Evolutionary conservation across 2,797 vertebrate species (phyloP), one percentile per base, ranked within the genome.

Genomic region (Hozukius guyotensis): DNA sequence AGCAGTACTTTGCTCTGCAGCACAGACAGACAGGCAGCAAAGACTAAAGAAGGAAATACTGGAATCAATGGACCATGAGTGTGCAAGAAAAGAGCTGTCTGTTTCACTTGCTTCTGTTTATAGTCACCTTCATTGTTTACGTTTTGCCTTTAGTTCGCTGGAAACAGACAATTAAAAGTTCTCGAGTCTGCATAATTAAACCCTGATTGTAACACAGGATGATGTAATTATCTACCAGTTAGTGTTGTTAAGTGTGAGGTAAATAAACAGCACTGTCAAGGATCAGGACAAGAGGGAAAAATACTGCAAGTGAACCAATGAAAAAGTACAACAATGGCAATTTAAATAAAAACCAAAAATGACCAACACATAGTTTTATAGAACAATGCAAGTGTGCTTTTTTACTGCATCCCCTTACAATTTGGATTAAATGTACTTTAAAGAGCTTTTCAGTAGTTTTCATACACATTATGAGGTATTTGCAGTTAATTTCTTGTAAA

Each of bases 161-260:
- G 25, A 83, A 72, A 71, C 16, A 62, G 18, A 68, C n/a, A 69
- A 80, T 72, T 65, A 78, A 25, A 20, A 1, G 10, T 16, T 61
- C 12, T 75, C 24, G 7, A 72, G 34, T 6, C n/a, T 6, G 9
- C 22, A 36, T 49, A 72, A 82, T 80, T 64, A 74, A 78, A 38
- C 31, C 52, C 63, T 31, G 18, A 61, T 25, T 70, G 70, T 73
- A 77, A 80, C 63, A 64, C 20, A 29, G 71, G 32, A 63, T 55
- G 36, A 66, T 38, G 5, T 31, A 60, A 82, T 72, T 77, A 77
- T 65, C 60, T 42, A 57, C 18, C 56, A 64, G 57, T 66, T 65
- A n/a, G 20, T 2, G 18, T 16, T 56, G 59, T 57, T 63, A 56
- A 24, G 22, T 22, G 31, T 62, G 31, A 76, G 24, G 20, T 11